Percentiles rank a stretch among this genome's conserved stretches.
Evolutionary conservation across 92 coral and sea anemone genomes (phyloP).

Genomic region (Muricea muricata): DNA sequence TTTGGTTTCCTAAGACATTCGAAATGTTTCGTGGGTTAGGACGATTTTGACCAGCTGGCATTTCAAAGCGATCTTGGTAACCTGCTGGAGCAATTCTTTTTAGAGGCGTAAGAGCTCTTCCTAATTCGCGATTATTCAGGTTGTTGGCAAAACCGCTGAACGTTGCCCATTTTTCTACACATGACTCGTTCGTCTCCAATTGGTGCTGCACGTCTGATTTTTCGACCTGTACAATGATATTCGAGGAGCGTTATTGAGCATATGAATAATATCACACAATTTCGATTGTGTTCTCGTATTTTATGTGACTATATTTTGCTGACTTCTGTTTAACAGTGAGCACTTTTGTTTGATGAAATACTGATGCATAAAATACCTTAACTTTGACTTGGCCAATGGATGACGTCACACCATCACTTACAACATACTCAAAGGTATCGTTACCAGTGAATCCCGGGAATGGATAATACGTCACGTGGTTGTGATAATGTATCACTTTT

Average conservation of each 20-base stretch:
- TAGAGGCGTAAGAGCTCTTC: slow-evolving; percentile 91
- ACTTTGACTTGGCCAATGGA: slow-evolving; percentile 85
- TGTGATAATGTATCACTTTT: slow-evolving; percentile 80
- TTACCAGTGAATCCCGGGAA: slow-evolving; percentile 82
- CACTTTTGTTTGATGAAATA: no score
- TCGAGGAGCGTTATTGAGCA: background rate
- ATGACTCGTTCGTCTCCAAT: slow-evolving; percentile 31
- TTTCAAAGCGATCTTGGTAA: slow-evolving; percentile 84
- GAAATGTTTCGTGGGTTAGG: slow-evolving; percentile 89
- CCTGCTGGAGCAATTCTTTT: slow-evolving; percentile 76
- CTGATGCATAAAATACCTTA: slow-evolving; percentile 62
- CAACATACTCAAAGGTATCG: slow-evolving; percentile 83
- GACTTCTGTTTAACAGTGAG: no score
- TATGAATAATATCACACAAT: background rate
- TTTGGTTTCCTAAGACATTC: slow-evolving; percentile 88
- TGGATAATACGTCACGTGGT: slow-evolving; percentile 95
- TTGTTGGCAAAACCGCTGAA: slow-evolving; percentile 85
- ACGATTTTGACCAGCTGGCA: slow-evolving; percentile 86
- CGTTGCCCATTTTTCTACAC: slow-evolving; percentile 73
- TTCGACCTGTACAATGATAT: slow-evolving; percentile 4
- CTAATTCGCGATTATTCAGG: slow-evolving; percentile 79
- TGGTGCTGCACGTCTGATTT: slow-evolving; percentile 3
- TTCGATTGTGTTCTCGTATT: background rate
- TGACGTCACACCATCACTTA: slow-evolving; percentile 85
- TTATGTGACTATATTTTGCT: background rate